Evolutionary conservation across 2,797 vertebrate genomes (phyloP), one percentile per base, ranked within the genome.

Genomic region (Enteromius fasciolatus): DNA sequence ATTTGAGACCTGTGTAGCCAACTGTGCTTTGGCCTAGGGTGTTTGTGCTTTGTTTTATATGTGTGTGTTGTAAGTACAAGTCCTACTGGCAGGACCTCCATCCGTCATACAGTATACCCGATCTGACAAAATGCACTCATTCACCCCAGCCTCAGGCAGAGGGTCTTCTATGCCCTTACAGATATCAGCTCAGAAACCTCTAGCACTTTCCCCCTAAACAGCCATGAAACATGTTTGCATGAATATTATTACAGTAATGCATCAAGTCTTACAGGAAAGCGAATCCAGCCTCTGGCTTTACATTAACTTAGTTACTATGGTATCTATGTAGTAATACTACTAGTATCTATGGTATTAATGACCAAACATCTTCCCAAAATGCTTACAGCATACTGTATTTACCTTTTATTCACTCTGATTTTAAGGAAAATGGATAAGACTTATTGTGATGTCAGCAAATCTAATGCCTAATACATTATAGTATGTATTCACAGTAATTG

Each of bases 21-120:
- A 57, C 31, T 23, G 18, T 73, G 5, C 15, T 68, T 31, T 68
- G 11, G 48, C 48, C 48, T 33, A 23, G 33, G 31, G 57, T 41
- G 44, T 54, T 66, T 81, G 28, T 23, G 70, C 12, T 66, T 23
- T 67, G 70, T 23, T 33, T 61, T 5, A 4, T 25, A 20, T 63
- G 54, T 70, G 28, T 69, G 66, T 79, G 46, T 61, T 69, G 36
- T 52, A 74, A 57, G 46, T 66, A 66, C 10, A 75, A 52, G 33
- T 64, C 44, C 59, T 74, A 18, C 70, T 64, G 15, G 41, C 54
- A 48, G 59, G n/a, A 33, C 31, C n/a, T 81, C 31, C 76, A 78
- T 78, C 76, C 18, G 50, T 78, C 61, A 78, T 33, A 44, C 41
- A 44, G 41, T 44, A 44, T 46, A 76, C 66, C 48, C 7, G 3